These are phyloP conservation scores for Macrocentrus cingulum DNA, from an alignment of 1,140 invertebrate genomes.

Conservation along the genomic window DNA sequence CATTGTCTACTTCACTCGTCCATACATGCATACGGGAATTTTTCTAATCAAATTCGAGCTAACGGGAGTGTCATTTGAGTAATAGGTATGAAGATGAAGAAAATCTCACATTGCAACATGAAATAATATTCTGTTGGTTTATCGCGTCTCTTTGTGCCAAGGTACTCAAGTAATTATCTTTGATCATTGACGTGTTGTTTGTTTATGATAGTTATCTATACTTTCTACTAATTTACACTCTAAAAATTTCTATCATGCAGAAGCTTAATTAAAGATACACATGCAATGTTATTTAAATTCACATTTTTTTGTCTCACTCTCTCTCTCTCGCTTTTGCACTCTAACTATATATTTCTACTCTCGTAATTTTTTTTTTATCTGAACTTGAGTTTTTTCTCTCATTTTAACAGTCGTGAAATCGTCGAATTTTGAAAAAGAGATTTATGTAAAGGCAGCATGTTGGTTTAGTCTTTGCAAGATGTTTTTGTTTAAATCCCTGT, in stretches of 20 bases:
- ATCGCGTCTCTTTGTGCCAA: conserved; percentile 3
- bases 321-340: background rate
- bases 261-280: background rate
- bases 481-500: background rate
- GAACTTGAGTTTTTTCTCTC: conserved; percentile 22
- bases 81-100: background rate
- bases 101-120: background rate
- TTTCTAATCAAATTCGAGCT: too few relatives aligned
- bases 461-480: conserved; percentile 25
- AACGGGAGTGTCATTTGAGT: too few relatives aligned
- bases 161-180: conserved; percentile 26
- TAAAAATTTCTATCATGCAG: background rate
- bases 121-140: background rate
- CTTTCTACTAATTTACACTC: conserved; percentile 1
- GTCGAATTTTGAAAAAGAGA: conserved; percentile 1
- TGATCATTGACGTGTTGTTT: conserved; percentile 22
- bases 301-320: background rate
- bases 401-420: background rate
- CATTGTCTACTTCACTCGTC: too few relatives aligned
- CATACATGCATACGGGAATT: too few relatives aligned
- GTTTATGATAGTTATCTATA: background rate
- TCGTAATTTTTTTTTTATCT: conserved; percentile 7
- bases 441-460: conserved; percentile 19
- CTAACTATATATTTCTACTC: background rate
- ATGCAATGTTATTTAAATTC: background rate